Conservation (phyloP, 2,797 vertebrate species). For the Anguilla anguilla region DNA sequence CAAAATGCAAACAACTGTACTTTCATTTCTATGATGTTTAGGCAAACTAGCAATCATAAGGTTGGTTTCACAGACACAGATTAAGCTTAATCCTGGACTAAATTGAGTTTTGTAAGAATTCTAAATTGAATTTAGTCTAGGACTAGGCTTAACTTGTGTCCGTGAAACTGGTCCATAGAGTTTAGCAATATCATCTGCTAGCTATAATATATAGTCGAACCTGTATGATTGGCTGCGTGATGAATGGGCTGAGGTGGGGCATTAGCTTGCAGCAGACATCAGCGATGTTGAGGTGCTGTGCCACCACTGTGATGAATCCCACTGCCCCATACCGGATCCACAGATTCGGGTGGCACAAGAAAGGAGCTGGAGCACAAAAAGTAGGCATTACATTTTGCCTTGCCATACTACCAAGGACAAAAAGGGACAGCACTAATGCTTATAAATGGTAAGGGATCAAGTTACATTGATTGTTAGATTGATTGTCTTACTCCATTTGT, state of each 20-base stretch:
- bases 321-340: conserved; percentile 97
- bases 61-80: too few species aligned
- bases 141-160: too few species aligned
- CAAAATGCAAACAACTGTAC: not conserved
- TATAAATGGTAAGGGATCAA: not conserved
- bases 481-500: too few species aligned
- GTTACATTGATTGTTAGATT: not conserved
- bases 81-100: too few species aligned
- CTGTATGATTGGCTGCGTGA: conserved; percentile 95
- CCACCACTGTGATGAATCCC: conserved; percentile 95
- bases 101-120: too few species aligned
- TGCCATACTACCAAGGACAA: not conserved
- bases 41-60: not conserved
- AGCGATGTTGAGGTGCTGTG: conserved; percentile 91
- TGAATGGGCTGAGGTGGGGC: conserved; percentile 91
- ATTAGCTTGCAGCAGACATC: conserved; percentile 98
- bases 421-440: not conserved
- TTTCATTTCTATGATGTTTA: not conserved
- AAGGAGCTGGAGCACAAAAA: conserved; percentile 77
- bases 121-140: too few species aligned
- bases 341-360: conserved; percentile 94
- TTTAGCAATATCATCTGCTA: not conserved
- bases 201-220: conserved; percentile 58
- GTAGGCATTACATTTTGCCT: not conserved
- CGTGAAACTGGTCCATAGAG: not conserved